Evolutionary conservation across 23 tunicate genomes (phyloP).

Genomic region (Corella eumyota): DNA sequence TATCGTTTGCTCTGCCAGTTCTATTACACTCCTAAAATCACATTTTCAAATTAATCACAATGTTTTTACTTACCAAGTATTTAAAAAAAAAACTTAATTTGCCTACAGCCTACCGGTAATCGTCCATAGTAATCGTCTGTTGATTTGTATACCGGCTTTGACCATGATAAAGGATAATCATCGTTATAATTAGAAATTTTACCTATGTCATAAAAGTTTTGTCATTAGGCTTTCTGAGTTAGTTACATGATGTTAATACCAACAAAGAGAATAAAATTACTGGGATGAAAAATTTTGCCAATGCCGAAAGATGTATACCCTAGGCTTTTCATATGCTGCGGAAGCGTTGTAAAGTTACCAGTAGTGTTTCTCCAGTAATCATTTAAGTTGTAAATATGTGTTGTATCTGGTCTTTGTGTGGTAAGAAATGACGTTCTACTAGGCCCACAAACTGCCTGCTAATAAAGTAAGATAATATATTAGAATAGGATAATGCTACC

Average conservation of each 20-base stretch:
- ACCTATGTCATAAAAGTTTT: neutral
- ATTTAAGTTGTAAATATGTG: conserved; percentile 85
- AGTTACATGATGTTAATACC: no score
- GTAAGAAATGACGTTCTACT: conserved; percentile 94
- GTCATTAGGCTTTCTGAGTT: no score
- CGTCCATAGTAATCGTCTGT: conserved; percentile 65
- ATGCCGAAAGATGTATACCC: conserved; percentile 86
- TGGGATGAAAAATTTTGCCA: conserved; percentile 98
- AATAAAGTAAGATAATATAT: no score
- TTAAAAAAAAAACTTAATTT: neutral
- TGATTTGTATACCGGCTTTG: conserved; percentile 77
- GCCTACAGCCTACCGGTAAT: conserved; percentile 8
- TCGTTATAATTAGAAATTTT: conserved; percentile 38
- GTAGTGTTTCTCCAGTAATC: conserved; percentile 94
- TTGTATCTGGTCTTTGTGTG: conserved; percentile 91
- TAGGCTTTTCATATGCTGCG: conserved; percentile 88
- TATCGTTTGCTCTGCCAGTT: no score
- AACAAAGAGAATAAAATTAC: no score
- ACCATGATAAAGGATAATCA: conserved; percentile 95
- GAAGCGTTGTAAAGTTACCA: conserved; percentile 88
- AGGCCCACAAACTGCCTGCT: conserved; percentile 98
- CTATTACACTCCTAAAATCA: no score
- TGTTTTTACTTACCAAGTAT: no score
- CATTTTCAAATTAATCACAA: no score
- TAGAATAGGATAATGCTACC: no score